Evolutionary conservation across 2,113 vertebrate genomes (phyloP).

Genomic region (Nothobranchius furzeri): DNA sequence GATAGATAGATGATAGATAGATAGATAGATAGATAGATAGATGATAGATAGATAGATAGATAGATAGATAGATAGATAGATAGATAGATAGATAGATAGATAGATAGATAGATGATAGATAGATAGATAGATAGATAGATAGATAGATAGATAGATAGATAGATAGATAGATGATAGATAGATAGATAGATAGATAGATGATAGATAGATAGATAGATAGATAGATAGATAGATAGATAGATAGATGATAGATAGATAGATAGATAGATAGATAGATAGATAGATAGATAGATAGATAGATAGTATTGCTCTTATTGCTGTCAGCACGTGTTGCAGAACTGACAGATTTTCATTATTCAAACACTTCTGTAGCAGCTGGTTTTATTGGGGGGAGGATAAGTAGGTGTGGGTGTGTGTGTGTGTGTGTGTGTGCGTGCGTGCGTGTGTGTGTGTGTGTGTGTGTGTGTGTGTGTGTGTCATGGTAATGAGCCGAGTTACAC

Average conservation of each 20-base stretch:
- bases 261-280: neutral
- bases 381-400: constrained; percentile 3
- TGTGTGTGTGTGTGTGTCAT: neutral
- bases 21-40: too few species aligned
- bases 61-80: too few species aligned
- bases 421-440: neutral
- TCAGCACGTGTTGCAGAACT: constrained; percentile 5
- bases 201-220: neutral
- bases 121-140: too few species aligned
- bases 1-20: too few species aligned
- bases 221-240: neutral
- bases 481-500: constrained; percentile 16
- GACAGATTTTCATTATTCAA: constrained; percentile 5
- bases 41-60: too few species aligned
- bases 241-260: neutral
- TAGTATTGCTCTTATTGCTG: neutral
- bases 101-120: too few species aligned
- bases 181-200: too few species aligned
- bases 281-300: neutral
- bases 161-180: too few species aligned
- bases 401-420: neutral
- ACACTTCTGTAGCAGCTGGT: constrained; percentile 7
- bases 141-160: too few species aligned
- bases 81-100: too few species aligned
- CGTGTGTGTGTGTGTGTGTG: neutral